These are phyloP conservation scores for Staurois parvus DNA, from an alignment of 2,797 vertebrate species.

Conservation along the genomic window DNA sequence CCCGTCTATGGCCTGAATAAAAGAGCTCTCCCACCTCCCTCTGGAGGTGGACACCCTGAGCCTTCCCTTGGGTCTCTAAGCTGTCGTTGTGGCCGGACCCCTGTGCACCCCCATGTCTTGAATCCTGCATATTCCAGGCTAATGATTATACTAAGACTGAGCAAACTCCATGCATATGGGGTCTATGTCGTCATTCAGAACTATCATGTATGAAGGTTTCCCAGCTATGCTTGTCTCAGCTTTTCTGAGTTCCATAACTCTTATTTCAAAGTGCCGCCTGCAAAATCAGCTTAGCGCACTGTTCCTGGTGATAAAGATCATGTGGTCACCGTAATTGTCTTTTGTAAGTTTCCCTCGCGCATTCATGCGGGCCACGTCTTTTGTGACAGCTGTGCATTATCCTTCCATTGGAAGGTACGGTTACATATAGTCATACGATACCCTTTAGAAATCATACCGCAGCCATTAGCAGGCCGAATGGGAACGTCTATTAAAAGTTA, in stretches of 20 bases:
- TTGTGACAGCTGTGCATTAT: conserved; percentile 57
- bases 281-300: neutral
- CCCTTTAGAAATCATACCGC: conserved; percentile 40
- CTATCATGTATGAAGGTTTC: too few species aligned
- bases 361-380: conserved; percentile 29
- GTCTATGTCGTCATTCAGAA: too few species aligned
- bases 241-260: conserved; percentile 35
- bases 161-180: too few species aligned
- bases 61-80: too few species aligned
- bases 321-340: conserved; percentile 34
- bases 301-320: conserved; percentile 14
- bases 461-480: conserved; percentile 46
- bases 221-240: neutral
- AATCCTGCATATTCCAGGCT: too few species aligned
- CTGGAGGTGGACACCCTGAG: too few species aligned
- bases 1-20: too few species aligned
- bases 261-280: conserved; percentile 30
- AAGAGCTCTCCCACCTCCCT: too few species aligned
- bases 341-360: conserved; percentile 1
- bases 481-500: conserved; percentile 32
- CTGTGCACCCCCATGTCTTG: too few species aligned
- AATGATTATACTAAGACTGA: too few species aligned
- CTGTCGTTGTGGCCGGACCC: too few species aligned
- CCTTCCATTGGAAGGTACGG: conserved; percentile 34
- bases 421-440: conserved; percentile 57